phyloP scores from a whole-genome alignment of 2,797 vertebrate genomes.

The Agapornis canus region DNA sequence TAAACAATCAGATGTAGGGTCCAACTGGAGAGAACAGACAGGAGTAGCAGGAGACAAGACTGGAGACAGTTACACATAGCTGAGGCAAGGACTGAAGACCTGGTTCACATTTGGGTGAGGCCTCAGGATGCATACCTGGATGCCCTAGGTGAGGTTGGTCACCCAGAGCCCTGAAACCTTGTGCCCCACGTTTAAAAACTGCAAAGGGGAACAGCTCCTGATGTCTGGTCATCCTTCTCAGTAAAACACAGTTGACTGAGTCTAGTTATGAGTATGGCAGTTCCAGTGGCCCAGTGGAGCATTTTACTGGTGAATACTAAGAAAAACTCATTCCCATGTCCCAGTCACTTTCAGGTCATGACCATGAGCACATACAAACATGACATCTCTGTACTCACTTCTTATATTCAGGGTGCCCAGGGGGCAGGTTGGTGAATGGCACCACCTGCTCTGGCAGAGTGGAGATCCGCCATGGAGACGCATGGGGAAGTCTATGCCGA shows the following conservation, averaged over 20 bases:
- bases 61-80: background rate
- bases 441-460: slow-evolving; percentile 69
- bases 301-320: background rate
- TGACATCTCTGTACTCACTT: background rate
- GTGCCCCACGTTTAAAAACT: background rate
- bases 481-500: slow-evolving; percentile 55
- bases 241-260: background rate
- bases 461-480: slow-evolving; percentile 50
- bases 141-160: background rate
- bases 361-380: background rate
- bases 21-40: background rate
- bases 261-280: background rate
- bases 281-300: background rate
- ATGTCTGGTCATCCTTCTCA: background rate
- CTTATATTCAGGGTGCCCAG: slow-evolving; percentile 1
- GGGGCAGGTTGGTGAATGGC: slow-evolving; percentile 42
- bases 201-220: background rate
- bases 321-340: background rate
- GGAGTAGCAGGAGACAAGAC: background rate
- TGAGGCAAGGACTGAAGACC: background rate
- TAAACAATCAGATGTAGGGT: background rate
- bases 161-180: background rate
- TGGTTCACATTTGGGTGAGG: background rate
- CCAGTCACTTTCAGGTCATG: background rate
- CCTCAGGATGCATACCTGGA: background rate